A percentile compares a stretch with the other conserved stretches of the same genome.
Conservation (phyloP, 2,888 invertebrate species). For the Rotaria sp. region DNA sequence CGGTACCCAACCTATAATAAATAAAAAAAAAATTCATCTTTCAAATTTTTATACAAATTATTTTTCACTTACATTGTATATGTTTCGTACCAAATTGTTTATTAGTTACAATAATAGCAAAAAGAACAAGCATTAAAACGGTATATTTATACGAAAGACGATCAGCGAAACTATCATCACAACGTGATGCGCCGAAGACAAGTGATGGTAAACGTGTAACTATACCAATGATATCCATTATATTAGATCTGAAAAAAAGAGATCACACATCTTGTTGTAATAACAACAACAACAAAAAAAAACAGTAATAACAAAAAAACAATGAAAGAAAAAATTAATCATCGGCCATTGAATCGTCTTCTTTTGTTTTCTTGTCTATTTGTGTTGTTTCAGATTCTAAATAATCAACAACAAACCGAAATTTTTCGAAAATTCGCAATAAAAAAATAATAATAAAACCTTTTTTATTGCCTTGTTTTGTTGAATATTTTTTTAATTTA, state of each 20-base stretch:
- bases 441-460: neutral
- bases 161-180: conserved; percentile 40
- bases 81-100: conserved; percentile 41
- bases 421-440: neutral
- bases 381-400: neutral
- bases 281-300: neutral
- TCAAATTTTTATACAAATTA: neutral
- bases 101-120: conserved; percentile 41
- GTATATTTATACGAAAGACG: conserved; percentile 41
- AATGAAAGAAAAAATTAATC: neutral
- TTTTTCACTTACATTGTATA: conserved; percentile 35
- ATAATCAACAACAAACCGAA: neutral
- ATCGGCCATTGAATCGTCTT: neutral
- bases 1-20: conserved; percentile 9
- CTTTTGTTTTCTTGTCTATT: neutral
- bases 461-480: conserved; percentile 13
- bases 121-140: conserved; percentile 40
- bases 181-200: conserved; percentile 40
- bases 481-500: conserved; percentile 83
- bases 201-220: conserved; percentile 40
- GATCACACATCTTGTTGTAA: neutral
- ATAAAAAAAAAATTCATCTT: neutral
- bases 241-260: neutral
- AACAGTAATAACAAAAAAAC: neutral
- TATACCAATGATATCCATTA: conserved; percentile 40